Percentiles rank a stretch among this genome's conserved stretches.
These are phyloP conservation scores for Cheumatopsyche charites DNA, from an alignment of 1,140 invertebrate genomes.

Conservation along the genomic window DNA sequence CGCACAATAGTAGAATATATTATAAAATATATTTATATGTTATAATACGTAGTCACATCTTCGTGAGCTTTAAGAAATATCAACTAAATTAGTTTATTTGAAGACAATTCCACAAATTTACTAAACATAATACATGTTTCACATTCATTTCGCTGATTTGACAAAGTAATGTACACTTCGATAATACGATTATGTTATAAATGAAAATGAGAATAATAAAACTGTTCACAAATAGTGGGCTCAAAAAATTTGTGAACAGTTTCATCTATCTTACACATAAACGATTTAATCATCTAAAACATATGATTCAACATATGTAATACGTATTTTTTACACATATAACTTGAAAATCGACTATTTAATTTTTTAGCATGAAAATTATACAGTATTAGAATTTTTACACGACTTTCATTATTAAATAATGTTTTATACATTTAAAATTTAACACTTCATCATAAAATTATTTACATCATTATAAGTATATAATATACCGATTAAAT, in stretches of 20 bases:
- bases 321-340: neutral
- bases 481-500: neutral
- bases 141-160: no score
- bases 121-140: no score
- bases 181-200: no score
- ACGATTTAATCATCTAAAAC: neutral
- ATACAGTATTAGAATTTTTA: constrained; percentile 17
- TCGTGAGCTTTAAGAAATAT: no score
- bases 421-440: constrained; percentile 10
- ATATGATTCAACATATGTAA: constrained; percentile 8
- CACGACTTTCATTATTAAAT: neutral
- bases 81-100: no score
- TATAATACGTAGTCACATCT: no score
- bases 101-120: no score
- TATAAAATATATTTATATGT: no score
- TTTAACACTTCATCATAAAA: constrained; percentile 8
- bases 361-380: constrained; percentile 14
- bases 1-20: no score
- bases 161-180: no score
- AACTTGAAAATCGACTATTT: constrained; percentile 4
- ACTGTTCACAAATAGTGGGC: constrained; percentile 47
- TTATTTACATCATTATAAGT: constrained; percentile 16
- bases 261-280: constrained; percentile 18
- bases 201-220: constrained; percentile 23
- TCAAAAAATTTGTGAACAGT: constrained; percentile 45